Evolutionary conservation across 2,797 vertebrate genomes (phyloP).

Genomic region (Gallinago stenura): DNA sequence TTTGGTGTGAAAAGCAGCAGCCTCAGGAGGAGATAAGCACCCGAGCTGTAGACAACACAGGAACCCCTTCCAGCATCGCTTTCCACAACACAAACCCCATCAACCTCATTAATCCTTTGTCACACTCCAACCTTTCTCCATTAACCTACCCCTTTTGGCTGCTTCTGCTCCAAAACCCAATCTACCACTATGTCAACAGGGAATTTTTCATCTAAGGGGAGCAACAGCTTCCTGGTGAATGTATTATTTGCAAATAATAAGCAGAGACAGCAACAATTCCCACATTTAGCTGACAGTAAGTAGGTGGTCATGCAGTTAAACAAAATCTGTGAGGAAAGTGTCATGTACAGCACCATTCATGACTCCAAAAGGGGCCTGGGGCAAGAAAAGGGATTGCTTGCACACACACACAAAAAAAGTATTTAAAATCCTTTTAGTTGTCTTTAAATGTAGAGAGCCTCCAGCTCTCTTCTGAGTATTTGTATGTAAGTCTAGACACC

Average conservation of each 20-base stretch:
- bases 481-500: accelerated
- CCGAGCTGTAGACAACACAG: not conserved
- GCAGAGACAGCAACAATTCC: not conserved
- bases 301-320: constrained; percentile 1
- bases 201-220: not conserved
- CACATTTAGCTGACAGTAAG: not conserved
- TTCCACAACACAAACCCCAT: not conserved
- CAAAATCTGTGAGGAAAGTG: constrained; percentile 19
- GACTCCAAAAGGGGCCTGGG: not conserved
- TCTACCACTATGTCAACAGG: not conserved
- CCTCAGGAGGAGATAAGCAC: not conserved
- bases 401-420: not conserved
- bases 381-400: not conserved
- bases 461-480: not conserved
- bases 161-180: not conserved
- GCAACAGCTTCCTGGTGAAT: not conserved
- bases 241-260: constrained; percentile 34
- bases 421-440: not conserved
- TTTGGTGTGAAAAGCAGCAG: not conserved
- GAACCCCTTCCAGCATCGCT: not conserved
- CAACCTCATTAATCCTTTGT: not conserved
- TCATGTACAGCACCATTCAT: not conserved
- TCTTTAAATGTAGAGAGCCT: not conserved
- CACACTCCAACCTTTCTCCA: not conserved
- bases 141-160: not conserved